Evolutionary conservation across 2,888 invertebrate species (phyloP).

Genomic region (Metallyticus violacea): DNA sequence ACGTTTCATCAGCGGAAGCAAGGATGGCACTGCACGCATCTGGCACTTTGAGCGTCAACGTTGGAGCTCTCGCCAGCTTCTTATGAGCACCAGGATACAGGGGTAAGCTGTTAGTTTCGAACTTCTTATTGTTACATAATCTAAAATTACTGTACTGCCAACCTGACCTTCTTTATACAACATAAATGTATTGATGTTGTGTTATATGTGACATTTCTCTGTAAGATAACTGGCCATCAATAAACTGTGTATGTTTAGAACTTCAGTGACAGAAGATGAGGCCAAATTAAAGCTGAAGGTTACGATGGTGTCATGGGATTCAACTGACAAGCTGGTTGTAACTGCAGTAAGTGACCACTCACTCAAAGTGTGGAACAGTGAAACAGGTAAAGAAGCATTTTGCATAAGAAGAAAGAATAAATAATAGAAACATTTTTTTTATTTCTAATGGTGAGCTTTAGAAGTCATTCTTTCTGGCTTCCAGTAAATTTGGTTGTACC

Average conservation of each 20-base stretch:
- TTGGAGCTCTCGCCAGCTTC: conserved; percentile 77
- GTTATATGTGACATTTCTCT: not conserved
- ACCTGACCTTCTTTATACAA: not conserved
- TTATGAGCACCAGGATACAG: conserved; percentile 63
- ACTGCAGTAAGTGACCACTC: conserved; percentile 89
- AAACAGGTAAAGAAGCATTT: conserved; percentile 39
- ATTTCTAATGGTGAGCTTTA: too few species aligned
- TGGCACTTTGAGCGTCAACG: conserved; percentile 90
- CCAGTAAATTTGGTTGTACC: too few species aligned
- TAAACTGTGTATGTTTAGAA: not conserved
- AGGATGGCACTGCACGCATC: conserved; percentile 91
- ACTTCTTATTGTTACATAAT: not conserved
- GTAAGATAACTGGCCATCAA: not conserved
- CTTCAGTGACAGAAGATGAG: conserved; percentile 42
- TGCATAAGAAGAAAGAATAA: too few species aligned
- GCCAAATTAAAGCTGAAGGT: conserved; percentile 62
- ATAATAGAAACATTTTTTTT: too few species aligned
- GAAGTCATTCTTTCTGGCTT: too few species aligned
- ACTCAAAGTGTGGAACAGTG: conserved; percentile 75
- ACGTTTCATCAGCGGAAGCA: conserved; percentile 89
- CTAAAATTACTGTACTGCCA: too few species aligned
- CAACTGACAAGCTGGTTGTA: conserved; percentile 80
- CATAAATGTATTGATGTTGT: not conserved
- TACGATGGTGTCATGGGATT: conserved; percentile 96
- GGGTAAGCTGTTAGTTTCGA: conserved; percentile 50